Base-by-base conservation (phyloP, 2,888 invertebrate genomes). In the Epinotia demarniana region DNA sequence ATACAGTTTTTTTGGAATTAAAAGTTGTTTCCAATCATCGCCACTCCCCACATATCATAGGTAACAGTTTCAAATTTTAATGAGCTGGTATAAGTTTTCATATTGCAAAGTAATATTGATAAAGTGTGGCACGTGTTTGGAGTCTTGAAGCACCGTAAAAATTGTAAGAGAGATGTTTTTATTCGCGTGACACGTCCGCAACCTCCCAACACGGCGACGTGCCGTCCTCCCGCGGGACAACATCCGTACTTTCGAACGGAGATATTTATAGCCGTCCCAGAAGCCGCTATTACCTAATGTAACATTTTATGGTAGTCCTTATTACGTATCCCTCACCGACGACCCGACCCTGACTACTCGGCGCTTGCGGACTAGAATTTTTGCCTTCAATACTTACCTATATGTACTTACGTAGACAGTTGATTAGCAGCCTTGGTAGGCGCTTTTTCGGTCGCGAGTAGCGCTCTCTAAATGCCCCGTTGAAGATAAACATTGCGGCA, bases 271-370 rank as follows among this genome's bases (percentile, higher is more conserved):
- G 93, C 92, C 90, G 91, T 89, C 91, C 92, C 92, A 92, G 92
- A 92, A 93, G 92, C 93, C 91, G 91, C 92, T 91, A 90, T 92
- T 93, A 93, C 93, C 93, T 93, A 93, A 93, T 93, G 93, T 92
- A 89, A 93, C 93, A 87, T 93, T 94, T 94, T 94, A 94, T 92
- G 93, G 92, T 92, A 83, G 89, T 91, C 92, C 93, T 93, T 93
- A 93, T 94, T 94, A 93, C 93, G 91, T 90, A 88, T 87, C 86
- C 89, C 87, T 86, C 86, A 85, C 87, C 86, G 85, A 85, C 85
- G 85, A 85, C 85, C 86, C 87, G 87, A 86, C 86, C 85, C 83
- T 85, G 87, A 83, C 84, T 84, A 84, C 81, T 83, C 82, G 81
- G 49, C 19, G 27, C 61, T 33, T 46, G 18, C 23, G 23, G 58